Percentiles rank a stretch among this genome's conserved stretches.
phyloP scores from a whole-genome alignment of 30 jellyfish, hydroid and myxozoan genomes.

The Haliclystus octoradiatus region DNA sequence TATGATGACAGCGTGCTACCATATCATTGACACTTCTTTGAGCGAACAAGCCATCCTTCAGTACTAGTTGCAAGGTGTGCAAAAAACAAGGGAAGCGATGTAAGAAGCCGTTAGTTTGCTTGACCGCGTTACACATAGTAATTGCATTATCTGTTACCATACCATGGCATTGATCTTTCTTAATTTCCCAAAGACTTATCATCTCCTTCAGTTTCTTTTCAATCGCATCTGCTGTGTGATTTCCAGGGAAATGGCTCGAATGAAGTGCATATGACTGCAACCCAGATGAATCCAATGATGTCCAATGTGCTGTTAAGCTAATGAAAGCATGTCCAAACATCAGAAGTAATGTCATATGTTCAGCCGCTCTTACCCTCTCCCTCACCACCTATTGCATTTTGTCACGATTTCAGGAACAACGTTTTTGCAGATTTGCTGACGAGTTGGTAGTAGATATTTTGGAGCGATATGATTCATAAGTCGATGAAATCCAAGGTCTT shows the following conservation, averaged over 20 bases:
- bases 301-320: slow-evolving; percentile 42
- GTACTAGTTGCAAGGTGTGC: slow-evolving; percentile 26
- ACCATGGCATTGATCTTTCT: slow-evolving; percentile 33
- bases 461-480: slow-evolving; percentile 39
- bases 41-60: slow-evolving; percentile 21
- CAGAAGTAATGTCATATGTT: slow-evolving; percentile 47
- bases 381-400: slow-evolving; percentile 14
- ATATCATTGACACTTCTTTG: slow-evolving; percentile 47
- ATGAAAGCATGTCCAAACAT: slow-evolving; percentile 66
- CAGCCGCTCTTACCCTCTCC: slow-evolving; percentile 25
- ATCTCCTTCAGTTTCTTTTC: slow-evolving; percentile 25
- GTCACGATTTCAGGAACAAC: slow-evolving; percentile 31
- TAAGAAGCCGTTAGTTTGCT: slow-evolving; percentile 24
- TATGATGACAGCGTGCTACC: slow-evolving; percentile 24
- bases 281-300: slow-evolving; percentile 6
- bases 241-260: slow-evolving; percentile 41
- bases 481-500: slow-evolving; percentile 40
- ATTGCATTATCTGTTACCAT: slow-evolving; percentile 62
- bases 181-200: slow-evolving; percentile 41
- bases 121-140: slow-evolving; percentile 20
- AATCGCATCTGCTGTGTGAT: slow-evolving; percentile 35
- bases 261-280: slow-evolving; percentile 4
- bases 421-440: slow-evolving; percentile 17
- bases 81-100: slow-evolving; percentile 44
- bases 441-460: slow-evolving; percentile 31